Conservation (phyloP, 2,888 invertebrate species). For the Spodoptera exigua region DNA sequence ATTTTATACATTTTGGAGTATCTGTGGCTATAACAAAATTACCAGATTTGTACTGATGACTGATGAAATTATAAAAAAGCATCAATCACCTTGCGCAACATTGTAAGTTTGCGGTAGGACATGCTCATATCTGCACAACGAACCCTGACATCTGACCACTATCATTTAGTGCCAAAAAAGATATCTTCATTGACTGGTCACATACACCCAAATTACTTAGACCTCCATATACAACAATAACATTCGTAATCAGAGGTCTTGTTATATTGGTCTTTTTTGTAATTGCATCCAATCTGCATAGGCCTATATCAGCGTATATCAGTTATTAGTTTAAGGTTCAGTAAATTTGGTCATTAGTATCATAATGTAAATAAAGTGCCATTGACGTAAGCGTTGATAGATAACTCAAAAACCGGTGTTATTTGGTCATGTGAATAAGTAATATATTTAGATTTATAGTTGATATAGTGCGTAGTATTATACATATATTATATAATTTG, state of each 20-base stretch:
- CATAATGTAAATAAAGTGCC: constrained; percentile 36
- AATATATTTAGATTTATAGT: constrained; percentile 9
- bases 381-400: constrained; percentile 31
- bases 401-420: constrained; percentile 28
- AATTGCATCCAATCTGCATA: constrained; percentile 10
- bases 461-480: too few species aligned
- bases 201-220: constrained; percentile 15
- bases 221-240: constrained; percentile 13
- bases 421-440: constrained; percentile 6
- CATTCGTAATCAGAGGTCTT: neutral
- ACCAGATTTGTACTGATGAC: too few species aligned
- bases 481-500: too few species aligned
- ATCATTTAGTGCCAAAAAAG: constrained; percentile 21
- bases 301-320: constrained; percentile 18
- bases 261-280: neutral
- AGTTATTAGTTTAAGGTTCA: constrained; percentile 11
- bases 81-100: constrained; percentile 47
- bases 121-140: constrained; percentile 29
- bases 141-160: constrained; percentile 48
- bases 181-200: constrained; percentile 36
- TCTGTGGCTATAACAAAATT: too few species aligned
- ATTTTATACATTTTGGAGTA: too few species aligned
- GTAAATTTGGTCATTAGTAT: constrained; percentile 28
- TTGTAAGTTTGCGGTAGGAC: constrained; percentile 74
- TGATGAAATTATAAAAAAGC: constrained; percentile 31